Evolutionary conservation across 2,113 vertebrate genomes (phyloP), one percentile per base, ranked within the genome.

Genomic region (Sapajus apella): DNA sequence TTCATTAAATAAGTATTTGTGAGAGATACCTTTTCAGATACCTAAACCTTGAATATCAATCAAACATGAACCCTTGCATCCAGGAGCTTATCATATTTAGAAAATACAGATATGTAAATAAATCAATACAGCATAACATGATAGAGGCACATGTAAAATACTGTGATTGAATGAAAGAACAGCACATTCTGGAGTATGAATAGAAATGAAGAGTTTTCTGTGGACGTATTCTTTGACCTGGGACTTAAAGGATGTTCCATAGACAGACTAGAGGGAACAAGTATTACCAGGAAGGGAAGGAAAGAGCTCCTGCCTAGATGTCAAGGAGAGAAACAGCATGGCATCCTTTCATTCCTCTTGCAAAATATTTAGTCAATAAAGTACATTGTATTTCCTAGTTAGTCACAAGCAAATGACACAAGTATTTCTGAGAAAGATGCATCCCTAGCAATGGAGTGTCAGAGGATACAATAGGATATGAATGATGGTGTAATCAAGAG

Each of bases 1-100:
- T 94, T 96, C n/a, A 82, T 72, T 92, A 88, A 81, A 93, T 12
- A 91, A 83, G 9, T 83, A 73, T 83, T 92, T 47, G 2, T 52
- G 40, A 61, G 61, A 85, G 43, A 52, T 55, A 45, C 1, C 45
- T 84, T 83, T 82, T 93, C 35, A 81, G 14, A 64, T 6, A 50
- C 2, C 66, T 77, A 56, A 72, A 91, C 35, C 30, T 94, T 12
- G 80, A 77, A n/a, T 47, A 45, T 68, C 4, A 90, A 40, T 68
- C 52, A 64, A 25, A 80, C 8, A 58, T 8, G n/a, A n/a, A 47
- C 3, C 25, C 5, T 80, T 73, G n/a, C 5, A 66, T 76, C 64
- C 64, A 93, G 13, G 4, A 73, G 21, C 11, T 91, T 72, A 75
- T 25, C 1, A 30, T 58, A 45, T 32, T 76, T 96, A 47, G 21